A percentile compares a stretch with the other conserved stretches of the same genome.
Conservation (phyloP, 2,888 invertebrate genomes). For the Meandrusa payeni region DNA sequence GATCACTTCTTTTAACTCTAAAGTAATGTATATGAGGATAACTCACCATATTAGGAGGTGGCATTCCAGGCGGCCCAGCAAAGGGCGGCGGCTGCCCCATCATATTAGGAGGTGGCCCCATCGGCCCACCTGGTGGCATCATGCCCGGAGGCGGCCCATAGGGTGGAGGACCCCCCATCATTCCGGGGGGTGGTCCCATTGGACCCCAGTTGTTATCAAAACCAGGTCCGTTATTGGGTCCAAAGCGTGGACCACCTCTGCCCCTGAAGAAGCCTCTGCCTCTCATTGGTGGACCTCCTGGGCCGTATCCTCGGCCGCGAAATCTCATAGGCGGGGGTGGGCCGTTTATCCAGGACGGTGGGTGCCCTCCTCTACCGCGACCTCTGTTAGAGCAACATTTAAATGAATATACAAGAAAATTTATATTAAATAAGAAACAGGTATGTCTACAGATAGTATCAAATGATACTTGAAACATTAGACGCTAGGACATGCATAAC, state of each 20-base stretch:
- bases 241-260: constrained; percentile 72
- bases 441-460: no score
- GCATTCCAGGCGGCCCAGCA: constrained; percentile 74
- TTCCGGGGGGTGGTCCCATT: constrained; percentile 80
- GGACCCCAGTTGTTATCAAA: constrained; percentile 86
- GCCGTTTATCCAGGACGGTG: constrained; percentile 72
- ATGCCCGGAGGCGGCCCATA: constrained; percentile 76
- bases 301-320: constrained; percentile 84
- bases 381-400: constrained; percentile 40
- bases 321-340: constrained; percentile 83
- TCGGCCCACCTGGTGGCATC: constrained; percentile 81
- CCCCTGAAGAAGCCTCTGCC: constrained; percentile 77
- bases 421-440: no score
- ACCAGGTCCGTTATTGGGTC: constrained; percentile 73
- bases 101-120: constrained; percentile 79
- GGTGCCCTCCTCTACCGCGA: constrained; percentile 57
- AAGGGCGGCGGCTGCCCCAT: constrained; percentile 79
- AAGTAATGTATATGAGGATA: no score
- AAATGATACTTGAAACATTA: no score
- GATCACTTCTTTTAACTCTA: no score
- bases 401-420: background rate
- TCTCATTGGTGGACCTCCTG: constrained; percentile 79
- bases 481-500: no score
- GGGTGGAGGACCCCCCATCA: constrained; percentile 71
- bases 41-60: constrained; percentile 82